Percentiles rank a stretch among this genome's conserved stretches.
phyloP scores from a whole-genome alignment of 2,113 vertebrate genomes.

The Nothobranchius furzeri region DNA sequence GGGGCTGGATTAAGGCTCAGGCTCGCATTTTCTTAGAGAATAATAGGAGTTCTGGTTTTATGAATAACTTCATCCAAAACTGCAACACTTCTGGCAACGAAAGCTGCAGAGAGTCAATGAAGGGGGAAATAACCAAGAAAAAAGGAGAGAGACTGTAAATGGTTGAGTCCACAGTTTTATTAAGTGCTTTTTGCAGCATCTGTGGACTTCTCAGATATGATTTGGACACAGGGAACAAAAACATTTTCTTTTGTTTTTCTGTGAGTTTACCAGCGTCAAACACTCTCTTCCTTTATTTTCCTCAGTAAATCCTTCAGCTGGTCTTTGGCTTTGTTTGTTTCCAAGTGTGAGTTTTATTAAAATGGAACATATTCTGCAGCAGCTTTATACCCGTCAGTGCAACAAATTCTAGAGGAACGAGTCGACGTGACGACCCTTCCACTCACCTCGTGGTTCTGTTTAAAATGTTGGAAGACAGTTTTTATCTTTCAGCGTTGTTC shows the following conservation, averaged over 20 bases:
- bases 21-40: conserved; percentile 57
- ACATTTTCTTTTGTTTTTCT: conserved; percentile 1
- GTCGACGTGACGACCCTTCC: conserved; percentile 47
- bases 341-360: too few relatives aligned
- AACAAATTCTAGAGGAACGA: conserved; percentile 38
- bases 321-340: too few relatives aligned
- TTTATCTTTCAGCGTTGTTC: conserved; percentile 12
- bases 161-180: conserved; percentile 64
- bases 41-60: conserved; percentile 53
- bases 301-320: too few relatives aligned
- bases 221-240: conserved; percentile 5
- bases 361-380: too few relatives aligned
- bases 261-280: not conserved
- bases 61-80: conserved; percentile 47
- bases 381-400: conserved; percentile 11
- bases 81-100: conserved; percentile 54
- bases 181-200: conserved; percentile 53
- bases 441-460: conserved; percentile 22
- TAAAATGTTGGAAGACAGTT: conserved; percentile 45
- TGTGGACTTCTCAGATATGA: conserved; percentile 27
- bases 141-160: conserved; percentile 49
- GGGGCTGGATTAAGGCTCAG: conserved; percentile 60
- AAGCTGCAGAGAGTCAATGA: conserved; percentile 58
- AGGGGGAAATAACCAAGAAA: conserved; percentile 60
- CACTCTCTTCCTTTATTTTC: too few relatives aligned